phyloP scores from a whole-genome alignment of 2,797 vertebrate species.

The Cygnus olor region DNA sequence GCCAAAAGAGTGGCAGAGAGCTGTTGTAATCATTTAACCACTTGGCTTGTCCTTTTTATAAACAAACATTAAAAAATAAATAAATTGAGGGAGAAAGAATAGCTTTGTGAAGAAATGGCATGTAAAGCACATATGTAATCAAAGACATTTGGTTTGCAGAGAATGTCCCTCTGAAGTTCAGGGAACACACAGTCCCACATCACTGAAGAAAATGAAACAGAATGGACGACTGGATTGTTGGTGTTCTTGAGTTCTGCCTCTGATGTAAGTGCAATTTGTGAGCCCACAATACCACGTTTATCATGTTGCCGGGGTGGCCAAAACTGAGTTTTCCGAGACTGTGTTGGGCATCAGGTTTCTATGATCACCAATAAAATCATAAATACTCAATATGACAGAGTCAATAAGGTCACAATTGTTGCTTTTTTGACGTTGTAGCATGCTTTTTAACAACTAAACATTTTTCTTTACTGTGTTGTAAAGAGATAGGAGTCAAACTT shows the following conservation, averaged over 20 bases:
- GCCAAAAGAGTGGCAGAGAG: conserved; percentile 2
- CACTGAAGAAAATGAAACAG: not conserved
- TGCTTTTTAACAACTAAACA: not conserved
- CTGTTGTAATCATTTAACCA: not conserved
- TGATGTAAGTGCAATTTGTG: not conserved
- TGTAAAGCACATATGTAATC: not conserved
- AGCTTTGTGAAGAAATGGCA: not conserved
- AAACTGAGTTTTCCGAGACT: not conserved
- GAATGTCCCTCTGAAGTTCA: not conserved
- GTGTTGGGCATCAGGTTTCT: not conserved
- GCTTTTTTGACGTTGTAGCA: not conserved
- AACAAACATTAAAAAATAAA: not conserved
- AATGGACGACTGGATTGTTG: not conserved
- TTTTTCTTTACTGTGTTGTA: not conserved
- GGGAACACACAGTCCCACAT: not conserved
- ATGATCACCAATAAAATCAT: not conserved
- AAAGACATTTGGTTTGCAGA: not conserved
- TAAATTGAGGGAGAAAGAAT: not conserved
- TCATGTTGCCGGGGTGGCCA: not conserved
- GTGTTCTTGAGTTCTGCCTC: not conserved
- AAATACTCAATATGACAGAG: not conserved
- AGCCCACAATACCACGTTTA: not conserved
- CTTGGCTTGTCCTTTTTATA: conserved; percentile 1
- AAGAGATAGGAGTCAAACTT: not conserved
- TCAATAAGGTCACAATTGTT: not conserved